phyloP scores from a whole-genome alignment of 2,888 invertebrate species.

The Meiosimyza platycephala region DNA sequence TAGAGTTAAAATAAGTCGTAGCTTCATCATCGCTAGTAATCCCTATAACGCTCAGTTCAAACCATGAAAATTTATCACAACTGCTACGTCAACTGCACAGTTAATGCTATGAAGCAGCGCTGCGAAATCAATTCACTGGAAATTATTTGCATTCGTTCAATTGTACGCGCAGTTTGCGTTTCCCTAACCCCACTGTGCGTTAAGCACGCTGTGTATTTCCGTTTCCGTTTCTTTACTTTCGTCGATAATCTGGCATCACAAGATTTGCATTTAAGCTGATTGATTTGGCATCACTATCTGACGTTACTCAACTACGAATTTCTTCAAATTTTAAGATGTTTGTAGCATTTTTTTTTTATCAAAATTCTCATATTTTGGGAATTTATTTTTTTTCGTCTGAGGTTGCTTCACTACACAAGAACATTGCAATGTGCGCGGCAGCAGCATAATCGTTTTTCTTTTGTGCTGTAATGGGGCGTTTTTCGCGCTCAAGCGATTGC shows the following conservation, averaged over 20 bases:
- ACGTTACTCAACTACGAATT: background rate
- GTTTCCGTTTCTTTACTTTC: slow-evolving; percentile 3
- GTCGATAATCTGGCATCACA: background rate
- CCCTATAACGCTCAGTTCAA: too few species aligned
- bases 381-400: background rate
- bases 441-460: slow-evolving; percentile 23
- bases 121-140: slow-evolving; percentile 20
- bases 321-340: background rate
- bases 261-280: slow-evolving; percentile 3
- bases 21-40: too few species aligned
- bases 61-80: too few species aligned
- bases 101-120: background rate
- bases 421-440: background rate
- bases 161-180: background rate
- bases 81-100: background rate
- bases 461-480: slow-evolving; percentile 39
- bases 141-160: slow-evolving; percentile 9
- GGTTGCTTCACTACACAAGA: background rate
- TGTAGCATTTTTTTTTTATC: background rate
- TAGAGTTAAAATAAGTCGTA: too few species aligned
- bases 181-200: background rate
- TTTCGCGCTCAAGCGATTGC: slow-evolving; percentile 38
- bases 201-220: background rate
- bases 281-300: slow-evolving; percentile 10
- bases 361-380: too few species aligned